phyloP scores from a whole-genome alignment of 2,888 invertebrate species.

The Tethea ocularis region DNA sequence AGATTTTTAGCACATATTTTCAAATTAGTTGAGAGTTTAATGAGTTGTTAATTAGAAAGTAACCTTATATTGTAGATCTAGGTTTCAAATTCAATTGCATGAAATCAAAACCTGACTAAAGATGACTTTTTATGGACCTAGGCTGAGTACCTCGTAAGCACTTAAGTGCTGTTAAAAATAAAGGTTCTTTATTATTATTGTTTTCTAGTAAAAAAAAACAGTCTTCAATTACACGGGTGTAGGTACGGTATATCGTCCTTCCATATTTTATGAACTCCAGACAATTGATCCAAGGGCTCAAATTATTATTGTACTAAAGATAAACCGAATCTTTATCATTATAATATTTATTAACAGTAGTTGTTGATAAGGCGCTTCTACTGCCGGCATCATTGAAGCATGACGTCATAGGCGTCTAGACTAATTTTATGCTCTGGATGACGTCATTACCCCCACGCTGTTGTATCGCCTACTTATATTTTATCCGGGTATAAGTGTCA shows the following conservation, averaged over 20 bases:
- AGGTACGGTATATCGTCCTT: not conserved
- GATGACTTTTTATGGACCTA: no score
- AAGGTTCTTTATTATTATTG: not conserved
- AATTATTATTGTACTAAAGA: not conserved
- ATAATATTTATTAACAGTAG: not conserved
- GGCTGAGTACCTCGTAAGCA: no score
- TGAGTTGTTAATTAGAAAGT: no score
- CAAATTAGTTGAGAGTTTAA: no score
- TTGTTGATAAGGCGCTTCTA: not conserved
- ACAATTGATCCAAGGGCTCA: not conserved
- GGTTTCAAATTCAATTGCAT: no score
- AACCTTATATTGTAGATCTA: no score
- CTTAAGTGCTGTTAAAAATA: no score
- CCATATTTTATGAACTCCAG: not conserved
- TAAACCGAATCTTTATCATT: not conserved
- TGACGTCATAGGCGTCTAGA: conserved; percentile 65
- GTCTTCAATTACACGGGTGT: not conserved
- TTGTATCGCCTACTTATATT: conserved; percentile 17
- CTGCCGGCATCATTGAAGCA: not conserved
- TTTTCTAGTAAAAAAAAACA: not conserved
- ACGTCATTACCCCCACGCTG: conserved; percentile 52
- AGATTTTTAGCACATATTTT: no score
- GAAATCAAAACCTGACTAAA: no score
- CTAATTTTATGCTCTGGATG: conserved; percentile 48
- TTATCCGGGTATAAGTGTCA: conserved; percentile 7